Base-by-base conservation (phyloP, 37 sponge, comb jelly and placozoan species). In the Chondrilla cf. caribensis region DNA sequence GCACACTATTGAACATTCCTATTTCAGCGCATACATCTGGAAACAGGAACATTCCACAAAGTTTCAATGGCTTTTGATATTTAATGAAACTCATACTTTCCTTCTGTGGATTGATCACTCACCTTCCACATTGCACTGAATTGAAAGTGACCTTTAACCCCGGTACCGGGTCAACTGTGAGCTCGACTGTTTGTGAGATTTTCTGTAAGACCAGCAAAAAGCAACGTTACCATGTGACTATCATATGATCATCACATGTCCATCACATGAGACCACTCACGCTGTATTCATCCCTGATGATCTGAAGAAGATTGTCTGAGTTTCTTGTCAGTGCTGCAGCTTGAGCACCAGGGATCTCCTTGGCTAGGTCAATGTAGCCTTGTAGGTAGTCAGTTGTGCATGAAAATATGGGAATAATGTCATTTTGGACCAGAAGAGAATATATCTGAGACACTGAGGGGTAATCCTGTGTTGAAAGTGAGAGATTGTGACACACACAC, bases 391-490 rank as follows among this genome's bases (percentile, higher is more conserved):
- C 70, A 44, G 51, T 47, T 22, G 55, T 55, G 35, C 68, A 47
- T 1, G 87, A 60, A 47, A 86, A 86, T 22, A 80, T 58, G 2
- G 81, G 81, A 28, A 81, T 33, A 3, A 86, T 81, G 28, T 89
- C 44, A 0, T 71, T 60, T 58, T 70, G 59, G 26, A 39, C 38
- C 29, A 86, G 77, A 31, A 81, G 60, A 1, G 70, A 36, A 43
- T 54, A 41, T 24, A 93, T n/a, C 37, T 93, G 94, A 4, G 38
- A 70, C 18, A 93, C 39, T 17, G 94, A 93, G 14, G 90, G 88
- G 60, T 89, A 93, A 75, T 93, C 94, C 94, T 89, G 81, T 42
- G 59, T 32, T 58, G 37, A 55, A n/a, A n/a, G n/a, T n/a, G n/a
- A n/a, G 40, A n/a, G 64, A 26, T 22, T 28, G 64, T 60, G 19